A percentile compares a stretch with the other conserved stretches of the same genome.
Conservation (phyloP, 2,113 vertebrate genomes). For the Heptranchias perlo region DNA sequence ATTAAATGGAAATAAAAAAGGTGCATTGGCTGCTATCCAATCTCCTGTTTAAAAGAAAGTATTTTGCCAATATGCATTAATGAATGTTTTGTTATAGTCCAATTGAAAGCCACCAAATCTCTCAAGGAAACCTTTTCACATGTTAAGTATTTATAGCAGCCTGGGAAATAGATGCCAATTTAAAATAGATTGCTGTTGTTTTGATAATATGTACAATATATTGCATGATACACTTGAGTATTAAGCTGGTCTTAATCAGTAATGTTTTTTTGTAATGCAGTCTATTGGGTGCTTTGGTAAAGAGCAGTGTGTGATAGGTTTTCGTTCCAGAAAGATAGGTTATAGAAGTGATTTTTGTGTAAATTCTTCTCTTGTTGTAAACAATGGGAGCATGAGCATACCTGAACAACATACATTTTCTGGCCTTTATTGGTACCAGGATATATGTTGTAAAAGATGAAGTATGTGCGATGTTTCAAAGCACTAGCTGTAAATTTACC, state of each 20-base stretch:
- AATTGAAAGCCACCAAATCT: background rate
- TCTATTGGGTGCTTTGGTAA: background rate
- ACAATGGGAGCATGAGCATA: background rate
- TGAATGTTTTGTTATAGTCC: background rate
- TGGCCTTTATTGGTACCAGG: background rate
- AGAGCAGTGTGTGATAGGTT: background rate
- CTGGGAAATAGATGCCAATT: background rate
- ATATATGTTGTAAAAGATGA: background rate
- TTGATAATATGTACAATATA: background rate
- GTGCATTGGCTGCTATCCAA: background rate
- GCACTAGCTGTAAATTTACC: background rate
- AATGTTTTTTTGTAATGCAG: background rate
- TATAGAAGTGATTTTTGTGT: background rate
- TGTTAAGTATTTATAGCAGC: background rate
- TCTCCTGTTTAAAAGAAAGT: background rate
- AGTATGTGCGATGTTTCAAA: background rate
- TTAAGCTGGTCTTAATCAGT: background rate
- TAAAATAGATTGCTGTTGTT: background rate
- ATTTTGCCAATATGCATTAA: background rate
- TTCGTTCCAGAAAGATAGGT: background rate
- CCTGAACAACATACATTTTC: background rate
- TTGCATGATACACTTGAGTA: background rate
- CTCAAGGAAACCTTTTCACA: background rate
- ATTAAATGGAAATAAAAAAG: background rate
- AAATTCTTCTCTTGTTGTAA: background rate